A percentile compares a stretch with the other conserved stretches of the same genome.
Conservation (phyloP, 2,888 invertebrate genomes). For the Pheosia tremula region DNA sequence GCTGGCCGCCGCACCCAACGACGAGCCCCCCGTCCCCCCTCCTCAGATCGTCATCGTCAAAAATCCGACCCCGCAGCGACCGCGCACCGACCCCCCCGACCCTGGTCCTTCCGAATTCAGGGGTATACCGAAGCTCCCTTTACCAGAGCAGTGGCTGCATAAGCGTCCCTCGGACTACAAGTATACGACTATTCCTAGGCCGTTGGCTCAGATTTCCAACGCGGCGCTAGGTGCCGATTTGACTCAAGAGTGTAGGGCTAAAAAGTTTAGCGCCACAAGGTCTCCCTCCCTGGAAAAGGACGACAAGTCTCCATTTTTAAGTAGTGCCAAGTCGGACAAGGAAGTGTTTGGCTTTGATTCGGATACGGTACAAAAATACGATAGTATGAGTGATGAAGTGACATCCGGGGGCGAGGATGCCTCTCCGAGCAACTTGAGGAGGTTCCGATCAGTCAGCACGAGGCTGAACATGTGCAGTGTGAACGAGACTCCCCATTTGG, state of each 20-base stretch:
- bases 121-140: conserved; percentile 66
- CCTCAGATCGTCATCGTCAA: conserved; percentile 47
- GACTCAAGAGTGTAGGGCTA: conserved; percentile 61
- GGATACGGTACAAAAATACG: conserved; percentile 56
- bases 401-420: conserved; percentile 57
- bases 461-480: conserved; percentile 73
- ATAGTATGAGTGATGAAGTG: conserved; percentile 49
- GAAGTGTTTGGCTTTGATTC: conserved; percentile 75
- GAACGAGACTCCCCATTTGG: conserved; percentile 56
- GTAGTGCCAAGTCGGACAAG: conserved; percentile 60
- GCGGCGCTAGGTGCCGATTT: conserved; percentile 66
- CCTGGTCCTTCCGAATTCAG: conserved; percentile 46
- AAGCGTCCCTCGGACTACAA: conserved; percentile 71
- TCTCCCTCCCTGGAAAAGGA: conserved; percentile 81
- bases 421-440: conserved; percentile 64
- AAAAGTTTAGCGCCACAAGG: conserved; percentile 74
- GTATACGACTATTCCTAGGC: conserved; percentile 69
- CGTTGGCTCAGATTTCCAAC: conserved; percentile 64
- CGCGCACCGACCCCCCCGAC: conserved; percentile 37
- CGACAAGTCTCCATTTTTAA: conserved; percentile 75
- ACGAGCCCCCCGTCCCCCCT: conserved; percentile 40
- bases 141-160: conserved; percentile 78
- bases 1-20: conserved; percentile 41
- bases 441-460: conserved; percentile 75
- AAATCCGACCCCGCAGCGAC: conserved; percentile 39